A percentile compares a stretch with the other conserved stretches of the same genome.
Conservation (phyloP, 2,888 invertebrate species). For the Andrena trimmerana region DNA sequence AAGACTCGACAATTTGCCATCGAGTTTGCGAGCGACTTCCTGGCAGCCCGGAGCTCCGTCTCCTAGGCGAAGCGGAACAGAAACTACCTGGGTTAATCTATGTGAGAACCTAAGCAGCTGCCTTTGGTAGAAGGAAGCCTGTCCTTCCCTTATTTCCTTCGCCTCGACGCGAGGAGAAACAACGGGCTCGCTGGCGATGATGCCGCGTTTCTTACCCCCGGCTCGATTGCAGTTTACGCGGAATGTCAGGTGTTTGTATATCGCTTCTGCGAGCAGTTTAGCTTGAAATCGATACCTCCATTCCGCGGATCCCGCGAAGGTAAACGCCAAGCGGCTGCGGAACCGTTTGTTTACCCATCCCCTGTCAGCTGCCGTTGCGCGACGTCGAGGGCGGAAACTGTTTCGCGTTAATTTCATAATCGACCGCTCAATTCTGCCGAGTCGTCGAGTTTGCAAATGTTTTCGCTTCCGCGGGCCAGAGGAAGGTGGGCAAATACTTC, state of each 20-base stretch:
- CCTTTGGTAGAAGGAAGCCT: slow-evolving; percentile 71
- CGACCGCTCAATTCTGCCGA: slow-evolving; percentile 11
- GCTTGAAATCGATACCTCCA: slow-evolving; percentile 60
- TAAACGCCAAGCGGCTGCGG: background rate
- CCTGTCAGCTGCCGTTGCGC: slow-evolving; percentile 12
- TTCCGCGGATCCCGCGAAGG: slow-evolving; percentile 37
- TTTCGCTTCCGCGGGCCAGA: background rate
- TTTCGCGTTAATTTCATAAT: slow-evolving; percentile 40
- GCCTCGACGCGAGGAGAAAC: slow-evolving; percentile 61
- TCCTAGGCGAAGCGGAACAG: slow-evolving; percentile 72
- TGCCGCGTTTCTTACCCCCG: slow-evolving; percentile 61
- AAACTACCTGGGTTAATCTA: slow-evolving; percentile 79
- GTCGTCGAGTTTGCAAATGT: background rate
- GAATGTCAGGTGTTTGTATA: slow-evolving; percentile 66
- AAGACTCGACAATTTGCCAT: slow-evolving; percentile 76
- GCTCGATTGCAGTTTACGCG: slow-evolving; percentile 67
- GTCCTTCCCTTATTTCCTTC: slow-evolving; percentile 73
- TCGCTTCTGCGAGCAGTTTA: slow-evolving; percentile 66
- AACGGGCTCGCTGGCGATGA: slow-evolving; percentile 49
- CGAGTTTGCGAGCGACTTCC: slow-evolving; percentile 77
- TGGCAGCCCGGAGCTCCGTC: slow-evolving; percentile 73
- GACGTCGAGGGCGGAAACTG: background rate
- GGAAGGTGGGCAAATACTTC: background rate
- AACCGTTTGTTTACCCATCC: slow-evolving; percentile 28
- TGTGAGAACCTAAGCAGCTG: slow-evolving; percentile 80